Conservation (phyloP, 2,113 vertebrate genomes). For the Speoplatyrhinus poulsoni region DNA sequence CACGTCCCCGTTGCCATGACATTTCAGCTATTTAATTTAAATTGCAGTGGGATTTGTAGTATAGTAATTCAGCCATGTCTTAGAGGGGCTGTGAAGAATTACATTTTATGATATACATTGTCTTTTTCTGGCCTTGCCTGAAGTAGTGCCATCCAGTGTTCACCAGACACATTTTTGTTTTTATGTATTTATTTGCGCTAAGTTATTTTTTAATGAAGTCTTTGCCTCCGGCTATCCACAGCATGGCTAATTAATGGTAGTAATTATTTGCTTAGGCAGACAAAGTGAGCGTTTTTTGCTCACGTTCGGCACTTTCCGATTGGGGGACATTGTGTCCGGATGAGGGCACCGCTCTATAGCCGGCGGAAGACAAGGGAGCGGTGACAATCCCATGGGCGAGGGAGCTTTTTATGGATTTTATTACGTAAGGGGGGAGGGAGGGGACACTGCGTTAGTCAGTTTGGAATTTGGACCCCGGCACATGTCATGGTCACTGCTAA, state of each 20-base stretch:
- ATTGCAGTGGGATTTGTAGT: too few relatives aligned
- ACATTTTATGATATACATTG: constrained; percentile 38
- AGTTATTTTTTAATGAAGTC: constrained; percentile 63
- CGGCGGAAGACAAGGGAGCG: constrained; percentile 24
- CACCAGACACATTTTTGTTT: constrained; percentile 44
- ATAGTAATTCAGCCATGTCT: too few relatives aligned
- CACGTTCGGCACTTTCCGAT: constrained; percentile 71
- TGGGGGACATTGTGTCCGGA: constrained; percentile 68
- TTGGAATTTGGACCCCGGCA: constrained; percentile 15
- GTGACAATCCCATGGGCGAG: constrained; percentile 45
- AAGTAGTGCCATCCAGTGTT: constrained; percentile 66
- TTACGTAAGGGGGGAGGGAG: not conserved
- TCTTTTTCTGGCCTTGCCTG: constrained; percentile 51
- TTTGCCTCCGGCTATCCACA: constrained; percentile 74
- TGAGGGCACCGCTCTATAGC: constrained; percentile 51
- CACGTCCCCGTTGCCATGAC: too few relatives aligned
- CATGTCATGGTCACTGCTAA: constrained; percentile 23
- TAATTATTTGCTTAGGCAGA: constrained; percentile 82
- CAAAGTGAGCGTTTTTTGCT: constrained; percentile 77
- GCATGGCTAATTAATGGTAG: constrained; percentile 78
- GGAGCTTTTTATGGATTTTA: constrained; percentile 1
- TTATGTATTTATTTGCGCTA: constrained; percentile 43
- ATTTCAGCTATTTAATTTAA: too few relatives aligned
- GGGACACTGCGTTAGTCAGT: constrained; percentile 14
- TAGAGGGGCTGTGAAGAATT: not conserved